A percentile compares a stretch with the other conserved stretches of the same genome.
These are phyloP conservation scores for Caenorhabditis virilis DNA, from an alignment of 2,888 invertebrate genomes.

Conservation along the genomic window DNA sequence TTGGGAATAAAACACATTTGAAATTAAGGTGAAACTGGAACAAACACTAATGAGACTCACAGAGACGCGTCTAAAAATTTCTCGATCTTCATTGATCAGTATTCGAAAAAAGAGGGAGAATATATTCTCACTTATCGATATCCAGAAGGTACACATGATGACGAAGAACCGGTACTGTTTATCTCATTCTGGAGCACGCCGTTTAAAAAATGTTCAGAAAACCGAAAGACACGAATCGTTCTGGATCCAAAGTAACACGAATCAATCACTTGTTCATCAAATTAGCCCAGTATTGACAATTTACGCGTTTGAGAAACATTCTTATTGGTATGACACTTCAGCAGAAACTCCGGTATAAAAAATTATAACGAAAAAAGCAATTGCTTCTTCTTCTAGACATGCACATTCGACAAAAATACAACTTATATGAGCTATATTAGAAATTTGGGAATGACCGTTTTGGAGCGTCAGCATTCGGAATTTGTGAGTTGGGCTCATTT, in stretches of 20 bases:
- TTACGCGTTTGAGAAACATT: slow-evolving; percentile 31
- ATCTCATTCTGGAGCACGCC: neutral
- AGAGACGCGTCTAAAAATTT: slow-evolving; percentile 41
- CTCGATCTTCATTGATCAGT: slow-evolving; percentile 41
- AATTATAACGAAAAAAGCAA: neutral
- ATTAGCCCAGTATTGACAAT: slow-evolving; percentile 33
- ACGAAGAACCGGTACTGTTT: slow-evolving; percentile 13
- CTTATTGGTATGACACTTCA: slow-evolving; percentile 37
- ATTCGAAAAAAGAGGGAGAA: slow-evolving; percentile 32
- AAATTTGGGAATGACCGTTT: slow-evolving; percentile 38
- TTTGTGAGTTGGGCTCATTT: slow-evolving; percentile 23
- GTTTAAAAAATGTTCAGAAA: slow-evolving; percentile 12
- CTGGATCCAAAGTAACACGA: slow-evolving; percentile 42
- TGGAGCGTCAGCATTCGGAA: slow-evolving; percentile 30
- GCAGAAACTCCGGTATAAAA: neutral
- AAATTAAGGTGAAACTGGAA: slow-evolving; percentile 32
- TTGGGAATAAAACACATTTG: neutral
- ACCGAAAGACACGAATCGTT: slow-evolving; percentile 33
- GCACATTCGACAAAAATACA: slow-evolving; percentile 27
- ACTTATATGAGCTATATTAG: slow-evolving; percentile 40
- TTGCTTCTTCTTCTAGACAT: slow-evolving; percentile 26
- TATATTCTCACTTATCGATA: slow-evolving; percentile 25
- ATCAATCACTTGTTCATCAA: slow-evolving; percentile 34
- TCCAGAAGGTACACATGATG: slow-evolving; percentile 16
- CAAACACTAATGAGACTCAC: slow-evolving; percentile 8